Evolutionary conservation across 2,113 vertebrate species (phyloP), one percentile per base, ranked within the genome.

Genomic region (Odobenus rosmarus): DNA sequence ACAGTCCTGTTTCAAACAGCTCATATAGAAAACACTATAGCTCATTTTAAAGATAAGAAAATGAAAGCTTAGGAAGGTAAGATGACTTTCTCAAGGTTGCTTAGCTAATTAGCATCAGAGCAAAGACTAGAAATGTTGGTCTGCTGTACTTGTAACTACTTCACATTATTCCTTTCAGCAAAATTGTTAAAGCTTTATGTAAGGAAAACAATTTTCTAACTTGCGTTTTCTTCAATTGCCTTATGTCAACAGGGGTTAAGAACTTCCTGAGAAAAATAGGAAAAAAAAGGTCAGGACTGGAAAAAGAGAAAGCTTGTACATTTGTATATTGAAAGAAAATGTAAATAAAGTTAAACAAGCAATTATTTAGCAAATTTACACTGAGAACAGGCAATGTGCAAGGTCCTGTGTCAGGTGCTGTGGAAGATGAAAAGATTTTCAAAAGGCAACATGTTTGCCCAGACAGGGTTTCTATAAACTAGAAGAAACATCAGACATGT

Each of bases 21-120:
- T 97, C 81, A 77, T 93, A 98, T 59, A 97, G 90, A 94, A 97
- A 95, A 93, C 59, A 92, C 81, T 94, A 97, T 97, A 96, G 83
- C 87, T 98, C 97, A 97, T 96, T 97, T 97, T 92, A 92, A 97
- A 98, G 97, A 98, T 98, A 97, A 98, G 95, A 81, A 94, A 96
- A 96, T 93, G 95, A 98, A 98, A 90, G 94, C 79, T 93, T 86
- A 72, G 69, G 23, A 96, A 96, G 55, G 62, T 23, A 95, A 96
- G 92, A 96, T 96, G 92, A 92, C 96, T 97, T 97, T 96, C 94
- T 97, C 94, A 98, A 97, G 95, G 95, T 96, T 92, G 87, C 67
- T 77, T 94, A 84, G 92, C 81, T 97, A 98, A 98, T 97, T 98
- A 98, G 69, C n/a, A 95, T 82, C 46, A 90, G 15, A 71, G 83